Evolutionary conservation across 1,140 invertebrate species (phyloP), one percentile per base, ranked within the genome.

Genomic region (Branchinecta lynchi): DNA sequence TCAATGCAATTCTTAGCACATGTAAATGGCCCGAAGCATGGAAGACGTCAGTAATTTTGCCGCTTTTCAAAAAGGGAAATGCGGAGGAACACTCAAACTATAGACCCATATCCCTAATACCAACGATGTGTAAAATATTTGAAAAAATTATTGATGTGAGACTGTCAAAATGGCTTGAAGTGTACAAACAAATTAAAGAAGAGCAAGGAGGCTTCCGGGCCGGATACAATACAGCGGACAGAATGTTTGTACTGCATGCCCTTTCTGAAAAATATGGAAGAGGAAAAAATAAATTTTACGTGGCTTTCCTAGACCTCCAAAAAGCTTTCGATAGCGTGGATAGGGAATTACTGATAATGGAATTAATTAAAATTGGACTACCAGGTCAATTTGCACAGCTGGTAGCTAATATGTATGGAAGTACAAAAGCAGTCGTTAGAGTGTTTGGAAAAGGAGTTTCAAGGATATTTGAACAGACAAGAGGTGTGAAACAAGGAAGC

Each of bases 301-400:
- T 60, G 51, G 12, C 51, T 60, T 60, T 60, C 17, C 12, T 60
- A 60, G 51, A 60, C 51, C 51, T 60, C 51, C 51, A 60, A 60
- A 60, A 12, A 60, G 51, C 51, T 60, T 60, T 60, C 51, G 17
- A 60, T 60, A 60, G 51, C 51, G 51, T 60, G 51, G 51, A 60
- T 60, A 60, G 51, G 51, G 51, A 60, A 60, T 60, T 60, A 60
- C 51, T 60, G 51, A 60, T 60, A 60, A 60, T 60, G 51, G 51
- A 60, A 60, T 60, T 60, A 60, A 60, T 60, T 60, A 60, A 60
- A 60, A 60, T 60, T 60, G 51, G 51, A 60, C 51, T 60, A 60
- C 51, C 17, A 60, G 51, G 51, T 60, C 51, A 60, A 15, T 3
- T 60, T 60, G 51, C 51, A 60, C 51, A 60, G 51, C 51, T 60